Percentiles rank a stretch among this genome's conserved stretches.
Evolutionary conservation across 2,888 invertebrate species (phyloP).

Genomic region (Eremobia ochroleuca): DNA sequence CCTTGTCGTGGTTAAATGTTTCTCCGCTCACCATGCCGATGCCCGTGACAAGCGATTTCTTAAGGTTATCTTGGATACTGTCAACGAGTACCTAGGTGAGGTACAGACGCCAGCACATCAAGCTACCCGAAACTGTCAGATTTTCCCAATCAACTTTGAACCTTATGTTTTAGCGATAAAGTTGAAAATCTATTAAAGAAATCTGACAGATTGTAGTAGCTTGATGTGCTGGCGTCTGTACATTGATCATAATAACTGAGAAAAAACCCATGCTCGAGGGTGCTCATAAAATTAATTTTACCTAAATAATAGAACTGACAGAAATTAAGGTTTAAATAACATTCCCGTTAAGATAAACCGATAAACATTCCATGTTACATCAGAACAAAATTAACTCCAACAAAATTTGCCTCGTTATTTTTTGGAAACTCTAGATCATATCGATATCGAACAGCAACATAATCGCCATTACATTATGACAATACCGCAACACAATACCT

Average conservation of each 20-base stretch:
- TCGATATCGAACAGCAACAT: conserved; percentile 27
- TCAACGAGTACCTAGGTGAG: not conserved
- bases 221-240: too few species aligned
- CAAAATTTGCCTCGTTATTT: conserved; percentile 20
- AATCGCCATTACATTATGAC: conserved; percentile 15
- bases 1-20: not conserved
- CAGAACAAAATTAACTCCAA: not conserved
- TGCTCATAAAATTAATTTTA: not conserved
- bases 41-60: not conserved
- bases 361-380: conserved; percentile 17
- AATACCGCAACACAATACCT: conserved; percentile 16
- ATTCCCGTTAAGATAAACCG: not conserved
- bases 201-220: too few species aligned
- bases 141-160: too few species aligned
- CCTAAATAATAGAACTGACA: not conserved
- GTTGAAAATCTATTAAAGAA: too few species aligned
- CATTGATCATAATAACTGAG: not conserved
- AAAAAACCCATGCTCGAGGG: not conserved
- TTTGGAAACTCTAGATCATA: conserved; percentile 33
- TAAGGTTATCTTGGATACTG: not conserved
- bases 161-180: too few species aligned
- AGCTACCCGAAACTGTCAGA: too few species aligned
- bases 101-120: not conserved
- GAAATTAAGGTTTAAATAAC: not conserved
- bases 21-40: not conserved